Evolutionary conservation across 23 tunicate species (phyloP).

Genomic region (Halocynthia aurantium): DNA sequence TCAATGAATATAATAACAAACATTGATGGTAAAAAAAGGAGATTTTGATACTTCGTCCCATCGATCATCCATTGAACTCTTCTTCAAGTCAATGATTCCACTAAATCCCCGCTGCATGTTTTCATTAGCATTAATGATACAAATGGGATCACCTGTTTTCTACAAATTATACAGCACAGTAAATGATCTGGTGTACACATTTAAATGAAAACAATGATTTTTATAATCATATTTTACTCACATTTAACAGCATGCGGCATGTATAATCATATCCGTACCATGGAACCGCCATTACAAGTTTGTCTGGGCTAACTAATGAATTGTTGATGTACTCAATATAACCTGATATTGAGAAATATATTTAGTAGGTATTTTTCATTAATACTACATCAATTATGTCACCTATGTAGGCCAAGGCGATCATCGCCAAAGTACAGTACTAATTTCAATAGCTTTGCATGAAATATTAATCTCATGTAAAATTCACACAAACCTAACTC

Average conservation of each 20-base stretch:
- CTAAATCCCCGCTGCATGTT: slow-evolving; percentile 15
- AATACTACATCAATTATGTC: too few relatives aligned
- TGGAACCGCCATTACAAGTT: slow-evolving; percentile 68
- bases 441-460: too few relatives aligned
- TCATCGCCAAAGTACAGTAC: too few relatives aligned
- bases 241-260: slow-evolving; percentile 37
- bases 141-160: slow-evolving; percentile 31
- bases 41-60: slow-evolving; percentile 31
- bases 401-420: too few relatives aligned
- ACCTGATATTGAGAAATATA: not conserved
- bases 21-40: slow-evolving; percentile 40
- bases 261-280: slow-evolving; percentile 85
- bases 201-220: too few relatives aligned
- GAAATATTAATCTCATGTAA: too few relatives aligned
- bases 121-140: slow-evolving; percentile 27
- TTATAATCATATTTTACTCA: too few relatives aligned
- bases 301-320: slow-evolving; percentile 27
- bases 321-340: slow-evolving; percentile 50
- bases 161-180: too few relatives aligned
- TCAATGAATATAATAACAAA: not conserved
- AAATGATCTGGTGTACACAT: too few relatives aligned
- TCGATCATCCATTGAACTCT: too few relatives aligned
- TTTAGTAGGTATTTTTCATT: too few relatives aligned
- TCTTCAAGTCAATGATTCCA: slow-evolving; percentile 29
- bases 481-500: not conserved